phyloP scores from a whole-genome alignment of 1,140 invertebrate species.

The Leptestheria dahalacensis region DNA sequence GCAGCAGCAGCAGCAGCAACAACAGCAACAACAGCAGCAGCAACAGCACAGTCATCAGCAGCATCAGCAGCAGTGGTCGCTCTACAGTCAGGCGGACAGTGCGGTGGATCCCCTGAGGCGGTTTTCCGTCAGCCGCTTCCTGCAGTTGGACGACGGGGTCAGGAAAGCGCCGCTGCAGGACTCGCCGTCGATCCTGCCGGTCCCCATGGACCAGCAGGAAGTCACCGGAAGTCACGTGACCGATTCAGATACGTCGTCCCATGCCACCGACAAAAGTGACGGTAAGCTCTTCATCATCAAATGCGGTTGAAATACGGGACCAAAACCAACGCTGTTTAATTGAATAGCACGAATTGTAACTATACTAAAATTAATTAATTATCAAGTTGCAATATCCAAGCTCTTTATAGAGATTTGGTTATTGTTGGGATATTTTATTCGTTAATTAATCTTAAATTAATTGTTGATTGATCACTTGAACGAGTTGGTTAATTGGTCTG shows the following conservation, averaged over 20 bases:
- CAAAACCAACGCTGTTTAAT: conserved; percentile 1
- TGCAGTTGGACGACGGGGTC: conserved; percentile 17
- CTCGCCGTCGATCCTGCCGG: neutral
- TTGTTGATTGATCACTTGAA: too few species aligned
- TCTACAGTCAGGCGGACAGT: too few species aligned
- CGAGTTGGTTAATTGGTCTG: too few species aligned
- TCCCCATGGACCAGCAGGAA: neutral
- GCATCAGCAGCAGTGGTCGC: neutral
- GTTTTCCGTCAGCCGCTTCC: conserved; percentile 25
- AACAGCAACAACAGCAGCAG: neutral
- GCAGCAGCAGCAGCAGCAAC: conserved; percentile 1
- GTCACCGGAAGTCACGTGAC: neutral
- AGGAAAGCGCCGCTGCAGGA: neutral
- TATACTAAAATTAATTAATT: too few species aligned
- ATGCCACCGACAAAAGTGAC: conserved; percentile 11
- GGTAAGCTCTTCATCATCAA: neutral
- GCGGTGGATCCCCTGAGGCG: conserved; percentile 12
- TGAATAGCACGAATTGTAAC: too few species aligned
- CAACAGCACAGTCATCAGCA: neutral
- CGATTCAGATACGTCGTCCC: conserved; percentile 10
- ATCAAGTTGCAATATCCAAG: too few species aligned
- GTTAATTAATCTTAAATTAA: too few species aligned
- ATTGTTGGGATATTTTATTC: too few species aligned
- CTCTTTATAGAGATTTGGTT: too few species aligned
- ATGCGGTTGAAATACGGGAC: conserved; percentile 1